Percentiles rank a stretch among this genome's conserved stretches.
Conservation (phyloP, 2,113 vertebrate genomes). For the Muscicapa adusta region DNA sequence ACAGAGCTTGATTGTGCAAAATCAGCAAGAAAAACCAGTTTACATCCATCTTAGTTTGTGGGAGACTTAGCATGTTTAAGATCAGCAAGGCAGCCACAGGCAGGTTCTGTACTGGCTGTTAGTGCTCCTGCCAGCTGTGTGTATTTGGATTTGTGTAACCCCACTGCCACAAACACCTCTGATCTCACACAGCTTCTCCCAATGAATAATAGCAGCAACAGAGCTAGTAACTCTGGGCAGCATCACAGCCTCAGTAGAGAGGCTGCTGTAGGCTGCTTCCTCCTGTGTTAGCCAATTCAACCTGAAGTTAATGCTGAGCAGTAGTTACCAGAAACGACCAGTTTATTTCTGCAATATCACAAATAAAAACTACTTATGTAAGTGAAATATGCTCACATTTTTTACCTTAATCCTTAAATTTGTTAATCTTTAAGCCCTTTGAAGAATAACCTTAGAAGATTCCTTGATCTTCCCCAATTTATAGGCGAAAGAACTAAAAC, state of each 20-base stretch:
- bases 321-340: neutral
- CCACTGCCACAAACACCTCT: neutral
- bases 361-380: neutral
- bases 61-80: neutral
- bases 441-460: neutral
- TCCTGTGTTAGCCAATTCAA: neutral
- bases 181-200: neutral
- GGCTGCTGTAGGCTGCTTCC: neutral
- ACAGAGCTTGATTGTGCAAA: constrained; percentile 29
- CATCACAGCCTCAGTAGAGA: neutral
- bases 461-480: neutral
- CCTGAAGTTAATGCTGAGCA: neutral
- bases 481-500: neutral
- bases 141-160: neutral
- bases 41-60: neutral
- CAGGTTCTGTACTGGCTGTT: neutral
- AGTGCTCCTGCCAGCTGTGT: neutral
- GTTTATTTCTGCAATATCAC: neutral
- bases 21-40: neutral
- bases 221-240: neutral
- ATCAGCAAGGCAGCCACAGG: constrained; percentile 10
- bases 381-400: neutral
- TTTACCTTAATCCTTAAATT: neutral
- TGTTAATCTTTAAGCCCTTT: neutral
- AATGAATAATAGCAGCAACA: neutral